Evolutionary conservation across 2,113 vertebrate genomes (phyloP), one percentile per base, ranked within the genome.

Genomic region (Clarias macrocephalus): DNA sequence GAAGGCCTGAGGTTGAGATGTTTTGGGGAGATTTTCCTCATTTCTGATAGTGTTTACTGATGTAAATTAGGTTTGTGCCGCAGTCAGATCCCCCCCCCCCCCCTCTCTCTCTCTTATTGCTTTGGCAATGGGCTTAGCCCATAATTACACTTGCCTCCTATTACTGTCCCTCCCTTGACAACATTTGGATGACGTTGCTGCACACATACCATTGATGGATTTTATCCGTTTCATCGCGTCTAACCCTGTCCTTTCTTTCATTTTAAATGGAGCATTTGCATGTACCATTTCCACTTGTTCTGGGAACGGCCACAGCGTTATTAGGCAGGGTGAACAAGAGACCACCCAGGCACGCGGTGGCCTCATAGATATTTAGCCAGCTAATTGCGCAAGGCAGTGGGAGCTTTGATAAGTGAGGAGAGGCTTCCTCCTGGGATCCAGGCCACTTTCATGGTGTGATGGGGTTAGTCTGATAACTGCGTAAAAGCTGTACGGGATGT

Each of bases 271-370:
- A 84, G 90, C 92, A 88, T 94, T 93, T 81, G 86, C 88, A 85
- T 89, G 57, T 88, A 88, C 88, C 92, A 91, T 79, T 92, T 94
- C 90, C 89, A 90, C 83, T 54, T 90, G 90, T 93, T 93, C 92
- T 94, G 91, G 93, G 94, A 95, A 94, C 65, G 91, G 87, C 57
- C 90, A 72, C 86, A 90, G 86, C 90, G 83, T 86, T 81, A 84
- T 92, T 93, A 90, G 92, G 92, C 88, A 85, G 89, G 91, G 92
- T 90, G 91, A 91, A 86, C 75, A 83, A 0, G 63, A 84, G 95
- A 95, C 95, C 95, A 95, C 95, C 94, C 95, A 93, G 89, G 88
- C 92, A 86, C 66, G 5, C 77, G 13, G 80, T 72, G 80, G 68
- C 63, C 83, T 85, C 54, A 42, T 86, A 87, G 90, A 91, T 76